Conservation (phyloP, 2,797 vertebrate species). For the Cyprinella venusta region DNA sequence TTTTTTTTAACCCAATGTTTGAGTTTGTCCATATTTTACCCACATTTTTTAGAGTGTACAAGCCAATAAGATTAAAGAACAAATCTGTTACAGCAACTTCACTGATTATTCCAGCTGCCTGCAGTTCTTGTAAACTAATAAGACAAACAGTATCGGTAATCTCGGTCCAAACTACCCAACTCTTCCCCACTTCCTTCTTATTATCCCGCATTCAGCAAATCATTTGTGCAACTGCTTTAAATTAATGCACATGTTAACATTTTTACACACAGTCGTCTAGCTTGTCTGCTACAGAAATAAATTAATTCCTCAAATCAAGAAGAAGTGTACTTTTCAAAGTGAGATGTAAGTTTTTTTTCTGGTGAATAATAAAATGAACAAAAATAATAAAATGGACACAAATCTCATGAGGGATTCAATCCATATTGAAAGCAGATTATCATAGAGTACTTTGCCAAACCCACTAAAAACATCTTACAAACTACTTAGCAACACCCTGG, state of each 20-base stretch:
- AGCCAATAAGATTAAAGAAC: background rate
- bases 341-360: background rate
- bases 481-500: background rate
- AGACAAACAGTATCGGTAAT: background rate
- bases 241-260: slow-evolving; percentile 14
- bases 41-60: background rate
- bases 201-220: slow-evolving; percentile 9
- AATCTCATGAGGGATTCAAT: background rate
- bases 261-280: background rate
- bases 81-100: background rate
- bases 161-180: background rate
- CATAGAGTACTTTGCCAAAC: background rate
- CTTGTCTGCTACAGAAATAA: background rate
- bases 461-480: background rate
- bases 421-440: background rate
- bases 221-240: background rate
- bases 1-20: too few species aligned
- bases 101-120: background rate
- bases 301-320: background rate
- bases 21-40: too few species aligned
- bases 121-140: background rate
- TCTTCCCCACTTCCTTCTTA: slow-evolving; percentile 21
- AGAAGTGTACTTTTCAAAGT: background rate
- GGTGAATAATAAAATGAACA: background rate
- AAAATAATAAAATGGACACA: background rate